Evolutionary conservation across 2,797 vertebrate genomes (phyloP), one percentile per base, ranked within the genome.

Genomic region (Meda fulgida): DNA sequence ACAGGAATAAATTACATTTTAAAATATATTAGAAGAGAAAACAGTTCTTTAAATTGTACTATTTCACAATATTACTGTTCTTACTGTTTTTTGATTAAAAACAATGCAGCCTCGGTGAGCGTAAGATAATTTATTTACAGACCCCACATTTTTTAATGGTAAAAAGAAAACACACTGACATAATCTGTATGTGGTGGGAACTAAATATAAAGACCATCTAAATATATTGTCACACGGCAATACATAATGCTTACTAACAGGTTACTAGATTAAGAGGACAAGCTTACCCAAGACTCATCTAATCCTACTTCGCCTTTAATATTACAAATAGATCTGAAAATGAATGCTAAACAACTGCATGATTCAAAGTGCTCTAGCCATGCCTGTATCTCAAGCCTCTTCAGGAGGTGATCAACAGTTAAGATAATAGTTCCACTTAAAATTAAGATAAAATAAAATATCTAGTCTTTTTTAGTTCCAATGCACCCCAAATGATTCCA

Each of bases 391-490:
- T 70, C 46, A 40, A 23, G 14, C 18, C 40, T 75, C 36, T 65
- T 55, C 9, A 16, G 48, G 75, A 51, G 40, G 66, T 46, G 66
- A 70, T 79, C 72, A 40, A 67, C 21, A 63, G 66, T 84, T 69
- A 81, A 81, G 80, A 82, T 82, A 72, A 73, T 66, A 81, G 58
- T 81, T 78, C 78, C 85, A 73, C 83, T 85, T 69, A 43, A 53
- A 36, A 70, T 87, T 86, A 89, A 85, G 80, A 85, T 83, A 23
- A 51, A 72, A 84, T 0, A 38, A 38, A n/a, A 65, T 58, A 70
- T 23, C 19, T 80, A n/a, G 78, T 48, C 40, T 23, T 81, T 71
- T 63, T 43, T 21, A 34, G 71, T 75, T 34, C 81, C 36, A 11
- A 29, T 72, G 36, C 43, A 58, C 9, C 65, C 77, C 21, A 83